Conservation (phyloP, 2,888 invertebrate genomes). For the Cecidostiba fungosa region DNA sequence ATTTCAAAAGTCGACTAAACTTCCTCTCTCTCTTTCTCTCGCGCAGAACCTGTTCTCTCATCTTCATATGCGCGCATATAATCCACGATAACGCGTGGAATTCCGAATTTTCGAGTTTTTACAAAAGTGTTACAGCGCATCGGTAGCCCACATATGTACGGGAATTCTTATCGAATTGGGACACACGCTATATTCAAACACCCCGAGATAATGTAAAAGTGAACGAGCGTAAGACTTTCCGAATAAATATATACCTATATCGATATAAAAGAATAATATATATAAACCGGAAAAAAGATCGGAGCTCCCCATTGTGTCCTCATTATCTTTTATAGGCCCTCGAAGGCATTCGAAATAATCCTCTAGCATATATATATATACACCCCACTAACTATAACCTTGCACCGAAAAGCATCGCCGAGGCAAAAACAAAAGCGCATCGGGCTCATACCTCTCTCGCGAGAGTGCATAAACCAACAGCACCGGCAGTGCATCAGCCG, state of each 20-base stretch:
- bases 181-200: neutral
- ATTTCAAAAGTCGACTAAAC: slow-evolving; percentile 14
- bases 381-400: neutral
- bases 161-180: neutral
- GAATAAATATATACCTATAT: too few relatives aligned
- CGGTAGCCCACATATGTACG: neutral
- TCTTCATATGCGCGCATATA: neutral
- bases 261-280: neutral
- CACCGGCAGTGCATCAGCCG: neutral
- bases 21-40: neutral
- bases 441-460: neutral
- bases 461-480: slow-evolving; percentile 15
- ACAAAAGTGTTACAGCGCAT: slow-evolving; percentile 10
- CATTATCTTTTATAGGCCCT: neutral
- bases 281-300: neutral
- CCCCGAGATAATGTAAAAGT: neutral
- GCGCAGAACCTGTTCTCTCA: neutral
- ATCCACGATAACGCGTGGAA: neutral
- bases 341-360: neutral
- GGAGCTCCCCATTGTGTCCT: neutral
- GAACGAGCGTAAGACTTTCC: neutral
- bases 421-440: neutral
- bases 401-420: neutral
- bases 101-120: neutral
- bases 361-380: neutral